phyloP scores from a whole-genome alignment of 2,797 vertebrate species.

The Anguilla pacifica region DNA sequence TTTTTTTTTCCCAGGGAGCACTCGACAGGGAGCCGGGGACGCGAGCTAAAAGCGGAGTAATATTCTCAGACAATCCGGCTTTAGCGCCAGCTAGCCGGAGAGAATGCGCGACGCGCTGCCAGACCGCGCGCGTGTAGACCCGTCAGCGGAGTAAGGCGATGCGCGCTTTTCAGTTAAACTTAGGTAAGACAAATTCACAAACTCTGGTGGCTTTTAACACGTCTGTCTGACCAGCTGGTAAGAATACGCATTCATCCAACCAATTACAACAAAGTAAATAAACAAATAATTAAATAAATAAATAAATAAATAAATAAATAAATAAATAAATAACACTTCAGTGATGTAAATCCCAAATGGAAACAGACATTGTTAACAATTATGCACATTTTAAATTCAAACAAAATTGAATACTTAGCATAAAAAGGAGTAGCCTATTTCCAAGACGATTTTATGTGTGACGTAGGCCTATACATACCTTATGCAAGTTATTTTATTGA shows the following conservation, averaged over 20 bases:
- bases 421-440: neutral
- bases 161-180: constrained; percentile 21
- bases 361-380: neutral
- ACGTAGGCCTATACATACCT: neutral
- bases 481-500: neutral
- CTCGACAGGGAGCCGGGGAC: constrained; percentile 11
- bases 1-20: constrained; percentile 4
- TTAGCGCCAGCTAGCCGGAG: constrained; percentile 20
- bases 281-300: neutral
- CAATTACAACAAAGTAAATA: neutral
- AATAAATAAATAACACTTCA: neutral
- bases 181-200: neutral
- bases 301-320: too few species aligned
- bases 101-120: neutral
- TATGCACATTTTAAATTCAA: neutral
- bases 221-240: neutral
- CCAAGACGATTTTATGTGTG: neutral
- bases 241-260: neutral
- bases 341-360: neutral
- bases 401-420: neutral
- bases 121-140: neutral
- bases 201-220: constrained; percentile 11
- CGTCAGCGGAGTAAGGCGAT: constrained; percentile 2
- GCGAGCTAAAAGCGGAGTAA: neutral
- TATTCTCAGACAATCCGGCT: constrained; percentile 2